Conservation (phyloP, 2,888 invertebrate species). For the Ormia ochracea region DNA sequence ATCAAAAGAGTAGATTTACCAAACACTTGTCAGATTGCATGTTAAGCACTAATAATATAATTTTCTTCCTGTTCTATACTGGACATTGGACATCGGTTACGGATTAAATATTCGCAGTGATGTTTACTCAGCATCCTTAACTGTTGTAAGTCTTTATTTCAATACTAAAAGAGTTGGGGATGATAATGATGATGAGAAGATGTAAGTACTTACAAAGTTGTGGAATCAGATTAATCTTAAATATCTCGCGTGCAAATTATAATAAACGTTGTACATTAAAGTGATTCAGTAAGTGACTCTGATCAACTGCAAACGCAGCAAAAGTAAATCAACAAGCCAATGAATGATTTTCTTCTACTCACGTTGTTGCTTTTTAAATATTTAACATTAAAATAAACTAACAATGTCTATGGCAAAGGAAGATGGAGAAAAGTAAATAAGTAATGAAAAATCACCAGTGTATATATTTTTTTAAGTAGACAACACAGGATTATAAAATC, state of each 20-base stretch:
- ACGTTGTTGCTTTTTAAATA: constrained; percentile 32
- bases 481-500: not conserved
- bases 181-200: constrained; percentile 21
- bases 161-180: not conserved
- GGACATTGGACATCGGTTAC: constrained; percentile 32
- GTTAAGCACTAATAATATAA: constrained; percentile 74
- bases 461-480: not conserved
- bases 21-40: constrained; percentile 75
- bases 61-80: constrained; percentile 64
- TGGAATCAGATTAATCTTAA: constrained; percentile 50
- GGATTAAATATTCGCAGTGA: constrained; percentile 6
- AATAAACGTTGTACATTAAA: constrained; percentile 49
- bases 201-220: constrained; percentile 29
- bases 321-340: constrained; percentile 28
- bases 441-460: constrained; percentile 3
- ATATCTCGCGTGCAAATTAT: constrained; percentile 62
- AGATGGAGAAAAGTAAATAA: not conserved
- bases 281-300: constrained; percentile 34
- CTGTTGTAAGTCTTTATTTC: not conserved
- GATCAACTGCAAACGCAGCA: constrained; percentile 26
- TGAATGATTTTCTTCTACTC: constrained; percentile 5
- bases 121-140: not conserved
- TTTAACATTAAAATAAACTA: constrained; percentile 34
- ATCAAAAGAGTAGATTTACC: constrained; percentile 19
- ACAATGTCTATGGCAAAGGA: constrained; percentile 24